phyloP scores from a whole-genome alignment of 2,113 vertebrate genomes.

The Stegostoma tigrinum region DNA sequence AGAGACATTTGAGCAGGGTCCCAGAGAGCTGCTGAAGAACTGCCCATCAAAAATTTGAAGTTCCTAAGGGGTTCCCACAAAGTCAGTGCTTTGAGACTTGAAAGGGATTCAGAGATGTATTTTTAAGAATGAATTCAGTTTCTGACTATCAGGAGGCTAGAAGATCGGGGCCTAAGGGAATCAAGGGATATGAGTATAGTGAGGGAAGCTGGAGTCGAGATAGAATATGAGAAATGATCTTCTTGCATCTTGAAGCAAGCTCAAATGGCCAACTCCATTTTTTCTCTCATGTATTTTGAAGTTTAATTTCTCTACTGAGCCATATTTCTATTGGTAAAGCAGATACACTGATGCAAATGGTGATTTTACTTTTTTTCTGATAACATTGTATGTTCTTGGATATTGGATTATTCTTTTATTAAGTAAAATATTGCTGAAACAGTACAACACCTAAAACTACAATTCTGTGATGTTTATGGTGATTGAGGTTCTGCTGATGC shows the following conservation, averaged over 20 bases:
- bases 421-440: slow-evolving; percentile 5
- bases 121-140: no score
- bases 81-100: no score
- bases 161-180: background rate
- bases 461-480: background rate
- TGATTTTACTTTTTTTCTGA: background rate
- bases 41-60: no score
- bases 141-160: no score
- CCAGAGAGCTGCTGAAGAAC: no score
- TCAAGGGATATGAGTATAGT: background rate
- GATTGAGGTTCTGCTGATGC: background rate
- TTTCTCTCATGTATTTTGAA: background rate
- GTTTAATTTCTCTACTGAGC: background rate
- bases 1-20: no score
- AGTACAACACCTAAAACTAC: background rate
- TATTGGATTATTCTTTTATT: background rate
- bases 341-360: background rate
- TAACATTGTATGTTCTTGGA: background rate
- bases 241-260: background rate
- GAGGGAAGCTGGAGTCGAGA: background rate
- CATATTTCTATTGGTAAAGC: background rate
- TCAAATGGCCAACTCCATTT: background rate
- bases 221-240: background rate
- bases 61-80: no score
- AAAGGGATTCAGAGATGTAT: no score